Evolutionary conservation across 2,797 vertebrate genomes (phyloP), one percentile per base, ranked within the genome.

Genomic region (Chaetodon trifasciatus): DNA sequence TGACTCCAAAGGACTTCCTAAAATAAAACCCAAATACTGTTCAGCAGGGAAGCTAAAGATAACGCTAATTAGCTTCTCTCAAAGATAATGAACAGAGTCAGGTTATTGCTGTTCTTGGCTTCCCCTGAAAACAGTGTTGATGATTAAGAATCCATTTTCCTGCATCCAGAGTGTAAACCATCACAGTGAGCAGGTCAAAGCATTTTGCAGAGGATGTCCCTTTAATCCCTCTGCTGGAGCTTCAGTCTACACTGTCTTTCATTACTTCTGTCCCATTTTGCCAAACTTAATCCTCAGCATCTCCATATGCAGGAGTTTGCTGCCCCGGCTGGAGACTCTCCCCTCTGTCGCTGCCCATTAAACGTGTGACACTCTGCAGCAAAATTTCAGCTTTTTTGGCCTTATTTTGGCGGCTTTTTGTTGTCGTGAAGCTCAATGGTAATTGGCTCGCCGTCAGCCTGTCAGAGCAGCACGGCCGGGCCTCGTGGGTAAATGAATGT

Each of bases 401-500:
- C 61, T 68, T 81, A 40, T 89, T 85, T 78, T 16, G 53, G 74
- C 47, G 73, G 64, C 68, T 86, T 90, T 77, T 81, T 78, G 75
- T 90, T 86, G 90, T 89, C 82, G 42, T 77, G 84, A 70, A 71
- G 79, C 91, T 82, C 61, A 5, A 6, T 2, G 40, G 89, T 94
- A 94, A 93, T 94, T 91, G 92, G 88, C 88, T 84, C 5, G 83
- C 86, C 61, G 52, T 82, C 85, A 75, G 74, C 86, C 82, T 92
- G 92, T 91, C 88, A 78, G 74, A 70, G 82, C 32, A 1, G 63
- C 70, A 61, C 81, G 50, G 82, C 76, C 78, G 15, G 70, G 84
- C 78, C 77, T 88, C 24, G 79, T 77, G 84, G 89, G 84, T 89
- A 94, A 94, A 94, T 92, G 87, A 91, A 92, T 91, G 90, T 91